These are phyloP conservation scores for Clarias laeviceps DNA, from an alignment of 2,797 vertebrate genomes.

Conservation along the genomic window DNA sequence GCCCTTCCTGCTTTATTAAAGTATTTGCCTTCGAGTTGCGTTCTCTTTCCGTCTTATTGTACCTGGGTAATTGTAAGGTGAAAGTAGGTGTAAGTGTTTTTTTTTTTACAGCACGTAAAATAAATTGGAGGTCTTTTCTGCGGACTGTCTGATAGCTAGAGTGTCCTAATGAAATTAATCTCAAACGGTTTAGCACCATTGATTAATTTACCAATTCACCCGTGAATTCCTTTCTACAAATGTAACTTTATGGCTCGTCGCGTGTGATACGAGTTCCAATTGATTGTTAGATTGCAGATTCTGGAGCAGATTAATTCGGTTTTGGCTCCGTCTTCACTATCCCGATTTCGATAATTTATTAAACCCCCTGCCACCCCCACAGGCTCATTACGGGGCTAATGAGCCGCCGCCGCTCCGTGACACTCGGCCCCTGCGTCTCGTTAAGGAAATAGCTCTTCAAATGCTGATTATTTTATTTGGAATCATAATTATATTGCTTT, in stretches of 20 bases:
- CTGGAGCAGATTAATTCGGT: slow-evolving; percentile 76
- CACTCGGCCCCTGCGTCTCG: slow-evolving; percentile 94
- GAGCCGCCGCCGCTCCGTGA: slow-evolving; percentile 97
- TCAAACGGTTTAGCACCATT: slow-evolving; percentile 8
- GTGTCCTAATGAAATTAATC: slow-evolving; percentile 32
- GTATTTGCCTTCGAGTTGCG: background rate
- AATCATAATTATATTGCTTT: slow-evolving; percentile 99
- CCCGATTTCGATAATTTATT: slow-evolving; percentile 71
- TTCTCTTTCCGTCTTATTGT: background rate
- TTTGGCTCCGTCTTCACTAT: slow-evolving; percentile 80
- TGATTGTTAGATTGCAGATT: slow-evolving; percentile 53
- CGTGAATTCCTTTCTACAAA: slow-evolving; percentile 23
- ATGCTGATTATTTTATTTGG: slow-evolving; percentile 99
- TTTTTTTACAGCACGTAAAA: background rate
- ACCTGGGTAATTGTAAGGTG: background rate
- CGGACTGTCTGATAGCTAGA: background rate
- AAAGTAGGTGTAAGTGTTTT: background rate
- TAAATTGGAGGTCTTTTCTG: background rate
- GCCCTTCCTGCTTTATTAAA: background rate
- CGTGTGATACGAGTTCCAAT: slow-evolving; percentile 52
- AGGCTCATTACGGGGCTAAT: slow-evolving; percentile 96
- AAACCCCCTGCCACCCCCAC: slow-evolving; percentile 64
- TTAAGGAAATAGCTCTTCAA: slow-evolving; percentile 99
- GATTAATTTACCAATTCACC: slow-evolving; percentile 18
- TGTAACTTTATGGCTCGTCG: slow-evolving; percentile 26